Percentiles rank a stretch among this genome's conserved stretches.
phyloP scores from a whole-genome alignment of 2,797 vertebrate species.

The Melanotaenia nigrans region DNA sequence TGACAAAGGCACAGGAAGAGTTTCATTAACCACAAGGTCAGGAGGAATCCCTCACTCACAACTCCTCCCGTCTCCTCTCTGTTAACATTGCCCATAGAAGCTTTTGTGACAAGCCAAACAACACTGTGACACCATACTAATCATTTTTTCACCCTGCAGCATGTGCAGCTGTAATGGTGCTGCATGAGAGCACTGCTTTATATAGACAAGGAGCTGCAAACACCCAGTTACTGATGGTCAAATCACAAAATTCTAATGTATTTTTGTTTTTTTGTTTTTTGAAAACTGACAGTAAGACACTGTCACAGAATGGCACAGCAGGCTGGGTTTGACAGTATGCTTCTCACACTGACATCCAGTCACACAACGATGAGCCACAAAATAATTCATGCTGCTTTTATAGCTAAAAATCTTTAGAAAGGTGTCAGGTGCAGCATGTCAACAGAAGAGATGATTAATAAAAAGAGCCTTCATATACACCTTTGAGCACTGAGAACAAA shows the following conservation, averaged over 20 bases:
- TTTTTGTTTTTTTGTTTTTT: not conserved
- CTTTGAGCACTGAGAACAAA: conserved; percentile 8
- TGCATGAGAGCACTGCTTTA: conserved; percentile 15
- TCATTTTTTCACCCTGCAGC: conserved; percentile 32
- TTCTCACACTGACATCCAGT: conserved; percentile 32
- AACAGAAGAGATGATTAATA: conserved; percentile 16
- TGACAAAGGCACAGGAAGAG: conserved; percentile 81
- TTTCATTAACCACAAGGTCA: conserved; percentile 82
- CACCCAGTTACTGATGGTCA: conserved; percentile 7
- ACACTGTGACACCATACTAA: conserved; percentile 43
- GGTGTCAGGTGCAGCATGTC: conserved; percentile 28
- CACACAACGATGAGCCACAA: conserved; percentile 16
- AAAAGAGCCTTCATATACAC: not conserved
- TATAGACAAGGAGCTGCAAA: conserved; percentile 21
- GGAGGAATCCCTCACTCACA: conserved; percentile 63
- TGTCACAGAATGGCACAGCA: conserved; percentile 29
- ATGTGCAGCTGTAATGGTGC: conserved; percentile 3
- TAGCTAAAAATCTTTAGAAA: conserved; percentile 7
- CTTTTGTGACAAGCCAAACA: conserved; percentile 44
- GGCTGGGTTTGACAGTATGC: conserved; percentile 17
- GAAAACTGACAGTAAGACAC: conserved; percentile 12
- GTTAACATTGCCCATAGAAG: conserved; percentile 21
- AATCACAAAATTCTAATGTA: not conserved
- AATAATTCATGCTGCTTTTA: conserved; percentile 13
- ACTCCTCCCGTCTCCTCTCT: conserved; percentile 44